Percentiles rank a stretch among this genome's conserved stretches.
Conservation (phyloP, 2,888 invertebrate species). For the Diplolepis rosae region DNA sequence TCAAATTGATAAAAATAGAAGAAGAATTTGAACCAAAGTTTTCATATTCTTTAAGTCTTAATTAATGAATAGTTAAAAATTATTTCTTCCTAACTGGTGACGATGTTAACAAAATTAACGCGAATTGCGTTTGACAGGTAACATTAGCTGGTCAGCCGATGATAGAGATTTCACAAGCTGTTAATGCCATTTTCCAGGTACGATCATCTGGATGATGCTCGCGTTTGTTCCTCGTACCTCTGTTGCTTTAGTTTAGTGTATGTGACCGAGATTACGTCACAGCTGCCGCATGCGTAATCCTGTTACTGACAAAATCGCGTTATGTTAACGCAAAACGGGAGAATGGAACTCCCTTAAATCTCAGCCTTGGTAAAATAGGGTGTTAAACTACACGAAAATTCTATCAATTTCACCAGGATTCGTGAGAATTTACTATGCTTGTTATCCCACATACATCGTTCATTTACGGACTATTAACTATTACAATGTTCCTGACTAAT, state of each 20-base stretch:
- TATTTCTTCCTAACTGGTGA: too few relatives aligned
- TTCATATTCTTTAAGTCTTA: too few relatives aligned
- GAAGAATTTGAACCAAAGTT: too few relatives aligned
- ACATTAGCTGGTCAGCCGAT: not conserved
- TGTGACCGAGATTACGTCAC: conserved; percentile 20
- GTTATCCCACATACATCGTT: not conserved
- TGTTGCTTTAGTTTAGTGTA: conserved; percentile 1
- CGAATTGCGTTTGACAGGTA: not conserved
- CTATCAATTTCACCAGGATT: conserved; percentile 11
- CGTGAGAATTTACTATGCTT: not conserved
- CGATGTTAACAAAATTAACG: not conserved
- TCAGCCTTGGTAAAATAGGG: conserved; percentile 11
- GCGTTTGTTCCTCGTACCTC: conserved; percentile 1
- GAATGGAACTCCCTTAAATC: conserved; percentile 15
- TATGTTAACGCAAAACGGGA: conserved; percentile 9
- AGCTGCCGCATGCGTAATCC: conserved; percentile 1
- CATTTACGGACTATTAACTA: not conserved
- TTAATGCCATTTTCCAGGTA: conserved; percentile 4
- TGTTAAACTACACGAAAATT: conserved; percentile 21
- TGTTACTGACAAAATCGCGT: conserved; percentile 21
- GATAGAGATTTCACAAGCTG: conserved; percentile 1
- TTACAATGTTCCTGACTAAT: too few relatives aligned
- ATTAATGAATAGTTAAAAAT: too few relatives aligned
- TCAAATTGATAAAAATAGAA: too few relatives aligned
- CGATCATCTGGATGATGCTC: not conserved